Evolutionary conservation across 2,113 vertebrate species (phyloP), one percentile per base, ranked within the genome.

Genomic region (Cynocephalus volans): DNA sequence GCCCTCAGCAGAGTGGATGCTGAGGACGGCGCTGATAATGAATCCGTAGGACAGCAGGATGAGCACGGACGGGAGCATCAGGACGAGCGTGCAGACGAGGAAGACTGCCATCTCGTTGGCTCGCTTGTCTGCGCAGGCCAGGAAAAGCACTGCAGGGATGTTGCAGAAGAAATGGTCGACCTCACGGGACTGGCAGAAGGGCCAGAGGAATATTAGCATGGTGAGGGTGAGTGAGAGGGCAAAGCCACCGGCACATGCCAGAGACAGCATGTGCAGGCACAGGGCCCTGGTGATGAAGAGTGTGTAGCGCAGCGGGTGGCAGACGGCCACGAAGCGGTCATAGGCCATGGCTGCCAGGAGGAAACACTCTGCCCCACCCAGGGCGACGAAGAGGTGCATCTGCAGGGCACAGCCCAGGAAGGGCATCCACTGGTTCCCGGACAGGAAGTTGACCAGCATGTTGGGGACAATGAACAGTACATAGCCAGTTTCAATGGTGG

Each of bases 101-200:
- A 98, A 98, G 13, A 97, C 89, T 0, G 94, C 97, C 9, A 97
- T 36, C 73, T 98, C 97, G 0, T 93, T 95, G 65, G 50, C 83
- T 4, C 41, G 87, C 0, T 83, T 89, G 81, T 97, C 95, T 0
- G 93, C 95, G 67, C 97, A 97, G 81, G 96, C 97, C 96, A 97
- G 85, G 60, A 95, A 92, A 0, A 97, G 79, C 60, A 97, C 88
- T 1, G 98, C 92, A 3, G 97, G 95, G 65, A 98, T 94, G 91
- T 95, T 96, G n/a, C 97, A 97, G 64, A 97, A 97, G 88, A 98
- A 97, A 52, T 96, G 97, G 45, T 97, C 93, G 79, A 97, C 94
- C 33, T 81, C 88, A 6, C 41, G 96, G 33, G 88, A 90, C 48
- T 12, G 77, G 50, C 91, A 89, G 11, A 95, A 98, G 8, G 91